phyloP scores from a whole-genome alignment of 1,140 invertebrate species.

The Ephestia elutella region DNA sequence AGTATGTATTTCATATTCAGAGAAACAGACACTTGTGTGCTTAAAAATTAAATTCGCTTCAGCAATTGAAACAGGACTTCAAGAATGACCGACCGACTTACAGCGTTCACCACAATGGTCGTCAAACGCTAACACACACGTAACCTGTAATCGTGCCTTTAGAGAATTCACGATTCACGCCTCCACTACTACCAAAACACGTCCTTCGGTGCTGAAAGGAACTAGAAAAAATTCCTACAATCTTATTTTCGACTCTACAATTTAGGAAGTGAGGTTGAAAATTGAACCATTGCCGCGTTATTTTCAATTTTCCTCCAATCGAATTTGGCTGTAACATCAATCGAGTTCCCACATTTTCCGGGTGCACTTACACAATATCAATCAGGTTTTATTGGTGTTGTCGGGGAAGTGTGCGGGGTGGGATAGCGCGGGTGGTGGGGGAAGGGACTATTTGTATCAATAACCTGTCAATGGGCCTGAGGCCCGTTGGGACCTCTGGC shows the following conservation, averaged over 20 bases:
- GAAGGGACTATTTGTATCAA: conserved; percentile 68
- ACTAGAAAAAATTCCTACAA: conserved; percentile 17
- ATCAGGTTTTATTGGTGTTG: conserved; percentile 74
- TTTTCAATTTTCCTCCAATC: conserved; percentile 73
- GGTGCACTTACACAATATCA: conserved; percentile 74
- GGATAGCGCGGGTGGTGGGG: conserved; percentile 16
- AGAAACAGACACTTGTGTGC: too few relatives aligned
- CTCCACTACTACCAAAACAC: conserved; percentile 57
- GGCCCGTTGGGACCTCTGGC: conserved; percentile 43
- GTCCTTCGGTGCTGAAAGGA: conserved; percentile 26
- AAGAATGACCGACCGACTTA: too few relatives aligned
- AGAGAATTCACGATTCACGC: conserved; percentile 64
- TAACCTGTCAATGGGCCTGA: conserved; percentile 68
- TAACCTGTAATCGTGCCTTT: conserved; percentile 29
- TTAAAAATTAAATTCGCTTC: too few relatives aligned
- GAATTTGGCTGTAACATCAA: conserved; percentile 72
- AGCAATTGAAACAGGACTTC: too few relatives aligned
- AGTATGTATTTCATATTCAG: too few relatives aligned
- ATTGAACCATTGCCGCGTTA: conserved; percentile 33
- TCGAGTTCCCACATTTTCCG: conserved; percentile 73
- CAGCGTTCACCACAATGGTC: too few relatives aligned
- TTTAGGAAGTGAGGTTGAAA: conserved; percentile 22
- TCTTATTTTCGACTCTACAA: conserved; percentile 28
- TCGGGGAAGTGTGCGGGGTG: conserved; percentile 36
- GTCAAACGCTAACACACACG: background rate